Evolutionary conservation across 92 coral and sea anemone genomes (phyloP).

Genomic region (Phymanthus crucifer): DNA sequence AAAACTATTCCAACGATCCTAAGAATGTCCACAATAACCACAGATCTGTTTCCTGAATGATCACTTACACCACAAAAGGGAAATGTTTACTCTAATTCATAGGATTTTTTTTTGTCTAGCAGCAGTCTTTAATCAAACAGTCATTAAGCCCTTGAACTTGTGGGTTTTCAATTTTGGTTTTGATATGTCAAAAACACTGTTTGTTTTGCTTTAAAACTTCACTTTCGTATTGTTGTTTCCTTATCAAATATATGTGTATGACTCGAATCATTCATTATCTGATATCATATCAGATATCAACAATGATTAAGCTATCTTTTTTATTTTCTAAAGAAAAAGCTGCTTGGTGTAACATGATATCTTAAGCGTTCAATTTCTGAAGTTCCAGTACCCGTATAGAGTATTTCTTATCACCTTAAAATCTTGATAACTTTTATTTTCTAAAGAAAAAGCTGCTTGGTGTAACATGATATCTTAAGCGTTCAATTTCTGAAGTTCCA

Average conservation of each 20-base stretch:
- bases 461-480: too few species aligned
- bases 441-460: too few species aligned
- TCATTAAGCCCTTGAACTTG: not conserved
- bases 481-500: too few species aligned
- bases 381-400: not conserved
- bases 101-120: slow-evolving; percentile 12
- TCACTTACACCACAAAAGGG: slow-evolving; percentile 38
- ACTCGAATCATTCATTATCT: not conserved
- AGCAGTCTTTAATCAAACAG: not conserved
- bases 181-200: not conserved
- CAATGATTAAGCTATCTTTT: too few species aligned
- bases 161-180: not conserved
- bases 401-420: too few species aligned
- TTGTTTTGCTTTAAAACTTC: not conserved
- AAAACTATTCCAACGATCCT: slow-evolving; percentile 62
- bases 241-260: not conserved
- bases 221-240: not conserved
- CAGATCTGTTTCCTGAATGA: slow-evolving; percentile 5
- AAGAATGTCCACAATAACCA: slow-evolving; percentile 53
- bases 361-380: too few species aligned
- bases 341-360: too few species aligned
- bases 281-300: too few species aligned
- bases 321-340: too few species aligned
- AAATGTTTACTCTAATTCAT: slow-evolving; percentile 6
- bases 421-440: too few species aligned